Conservation (phyloP, 2,888 invertebrate species). For the Heterodera filipjevi region DNA sequence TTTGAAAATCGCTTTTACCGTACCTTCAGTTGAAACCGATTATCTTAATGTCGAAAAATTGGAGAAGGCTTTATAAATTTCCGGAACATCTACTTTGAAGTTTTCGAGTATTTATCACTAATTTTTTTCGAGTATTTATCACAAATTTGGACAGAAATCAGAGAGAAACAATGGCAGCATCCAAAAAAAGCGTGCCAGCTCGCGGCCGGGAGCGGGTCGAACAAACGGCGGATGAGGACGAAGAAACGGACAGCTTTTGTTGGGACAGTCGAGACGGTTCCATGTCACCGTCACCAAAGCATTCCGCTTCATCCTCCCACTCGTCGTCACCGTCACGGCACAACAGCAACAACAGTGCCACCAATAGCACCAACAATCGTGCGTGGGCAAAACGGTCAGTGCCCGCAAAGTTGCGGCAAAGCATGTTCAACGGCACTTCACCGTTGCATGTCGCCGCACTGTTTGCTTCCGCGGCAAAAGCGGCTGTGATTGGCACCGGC, state of each 20-base stretch:
- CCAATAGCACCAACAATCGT: too few species aligned
- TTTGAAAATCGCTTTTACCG: too few species aligned
- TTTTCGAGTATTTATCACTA: too few species aligned
- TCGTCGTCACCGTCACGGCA: constrained; percentile 40
- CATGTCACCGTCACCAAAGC: neutral
- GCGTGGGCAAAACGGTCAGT: constrained; percentile 8
- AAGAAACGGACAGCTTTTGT: constrained; percentile 8
- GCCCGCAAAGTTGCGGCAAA: constrained; percentile 16
- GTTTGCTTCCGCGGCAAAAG: constrained; percentile 31
- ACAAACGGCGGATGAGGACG: neutral
- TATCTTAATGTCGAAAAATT: too few species aligned
- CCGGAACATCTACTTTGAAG: too few species aligned
- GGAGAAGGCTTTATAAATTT: too few species aligned
- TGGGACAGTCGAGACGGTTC: constrained; percentile 1
- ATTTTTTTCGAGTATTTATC: too few species aligned
- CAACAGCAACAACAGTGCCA: constrained; percentile 50
- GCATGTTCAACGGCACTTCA: constrained; percentile 15
- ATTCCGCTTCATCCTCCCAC: neutral
- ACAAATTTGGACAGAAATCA: too few species aligned
- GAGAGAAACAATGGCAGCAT: too few species aligned
- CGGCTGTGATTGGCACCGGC: constrained; percentile 31
- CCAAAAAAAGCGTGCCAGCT: too few species aligned
- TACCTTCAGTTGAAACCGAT: too few species aligned
- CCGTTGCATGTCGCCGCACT: constrained; percentile 34
- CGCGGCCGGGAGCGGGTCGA: too few species aligned